Base-by-base conservation (phyloP, 2,113 vertebrate species). In the Aramus guarauna region DNA sequence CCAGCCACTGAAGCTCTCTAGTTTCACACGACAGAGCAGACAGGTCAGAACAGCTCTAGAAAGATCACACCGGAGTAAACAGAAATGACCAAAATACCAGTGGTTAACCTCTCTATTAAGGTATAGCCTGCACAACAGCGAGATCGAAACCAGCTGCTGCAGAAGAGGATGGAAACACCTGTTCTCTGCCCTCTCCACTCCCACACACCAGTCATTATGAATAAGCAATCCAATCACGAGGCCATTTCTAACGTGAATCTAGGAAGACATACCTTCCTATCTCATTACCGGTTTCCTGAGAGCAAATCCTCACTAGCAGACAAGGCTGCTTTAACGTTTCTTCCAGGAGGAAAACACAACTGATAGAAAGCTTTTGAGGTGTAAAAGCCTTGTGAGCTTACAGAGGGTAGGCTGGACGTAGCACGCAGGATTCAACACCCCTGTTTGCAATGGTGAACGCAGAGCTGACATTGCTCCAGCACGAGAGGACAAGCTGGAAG, bases 71-170 rank as follows among this genome's bases (percentile, higher is more conserved):
- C 34, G 22, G 55, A 62, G 29, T 5, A 64, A 52, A 73, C 9
- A 0, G 1, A 59, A 71, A 36, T 0, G 3, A 77, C 24, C 1
- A 0, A 84, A 86, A 69, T 3, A 34, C 27, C 60, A 2, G 0
- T 2, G 18, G 6, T 64, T 63, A 88, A 32, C 29, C 47, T 68
- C 23, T 56, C 50, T 36, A 8, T 32, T 34, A 29, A 47, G 67
- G 94, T 21, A 7, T 11, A 34, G 13, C 67, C 60, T 68, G 53
- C 60, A 68, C 37, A 77, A 21, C 36, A 43, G 58, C 1, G 0
- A 53, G 18, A 85, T 0, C 32, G 68, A 80, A 88, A 59, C 34
- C 27, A 73, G 39, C 21, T 39, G 64, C 88, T 75, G 76, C 66
- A 41, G 53, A 77, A 71, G 13, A 24, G 79, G 34, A 43, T 41